A percentile compares a stretch with the other conserved stretches of the same genome.
Conservation (phyloP, 2,113 vertebrate genomes). For the Lagopus muta region DNA sequence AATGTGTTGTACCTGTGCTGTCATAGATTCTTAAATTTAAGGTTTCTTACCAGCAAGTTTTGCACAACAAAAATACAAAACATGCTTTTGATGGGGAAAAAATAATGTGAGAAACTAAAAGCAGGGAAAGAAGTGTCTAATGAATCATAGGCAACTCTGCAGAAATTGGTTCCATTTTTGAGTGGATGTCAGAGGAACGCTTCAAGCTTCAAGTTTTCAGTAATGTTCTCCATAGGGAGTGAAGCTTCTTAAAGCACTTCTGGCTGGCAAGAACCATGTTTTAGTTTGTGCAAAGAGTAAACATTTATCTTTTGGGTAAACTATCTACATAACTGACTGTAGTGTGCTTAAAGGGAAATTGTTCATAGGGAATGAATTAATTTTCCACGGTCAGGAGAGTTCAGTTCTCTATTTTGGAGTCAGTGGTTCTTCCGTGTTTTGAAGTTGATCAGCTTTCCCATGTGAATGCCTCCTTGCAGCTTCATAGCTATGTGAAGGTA, state of each 20-base stretch:
- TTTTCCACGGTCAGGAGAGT: background rate
- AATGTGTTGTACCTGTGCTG: background rate
- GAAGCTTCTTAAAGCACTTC: background rate
- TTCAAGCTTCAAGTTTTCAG: background rate
- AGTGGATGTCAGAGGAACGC: too few species aligned
- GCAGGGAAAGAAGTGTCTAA: background rate
- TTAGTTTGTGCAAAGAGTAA: background rate
- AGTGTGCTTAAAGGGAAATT: background rate
- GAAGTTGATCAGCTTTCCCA: background rate
- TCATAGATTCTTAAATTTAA: background rate
- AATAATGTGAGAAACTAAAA: background rate
- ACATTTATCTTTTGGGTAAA: rapidly evolving
- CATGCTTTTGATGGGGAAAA: background rate
- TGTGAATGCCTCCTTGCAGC: background rate
- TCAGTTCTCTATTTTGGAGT: background rate
- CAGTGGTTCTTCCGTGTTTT: background rate
- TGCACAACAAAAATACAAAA: background rate
- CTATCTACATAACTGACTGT: background rate
- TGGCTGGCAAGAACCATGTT: background rate
- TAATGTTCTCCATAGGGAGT: background rate
- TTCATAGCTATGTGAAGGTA: background rate
- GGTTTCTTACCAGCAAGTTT: background rate
- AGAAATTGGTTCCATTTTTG: background rate
- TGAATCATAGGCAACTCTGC: background rate
- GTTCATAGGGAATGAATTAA: background rate